Conservation (phyloP, 2,888 invertebrate genomes). For the Biston betularia region DNA sequence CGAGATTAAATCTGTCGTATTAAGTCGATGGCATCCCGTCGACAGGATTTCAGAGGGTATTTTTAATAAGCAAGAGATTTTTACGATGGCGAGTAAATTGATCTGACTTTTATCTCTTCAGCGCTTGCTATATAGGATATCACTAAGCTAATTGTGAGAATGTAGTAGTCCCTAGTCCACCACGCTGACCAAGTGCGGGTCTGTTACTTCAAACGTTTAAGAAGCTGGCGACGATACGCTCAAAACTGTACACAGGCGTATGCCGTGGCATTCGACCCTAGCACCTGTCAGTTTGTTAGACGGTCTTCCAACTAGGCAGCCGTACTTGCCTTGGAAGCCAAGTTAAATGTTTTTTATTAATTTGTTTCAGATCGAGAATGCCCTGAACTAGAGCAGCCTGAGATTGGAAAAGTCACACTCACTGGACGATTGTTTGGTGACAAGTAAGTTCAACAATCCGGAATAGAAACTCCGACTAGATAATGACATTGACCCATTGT, state of each 20-base stretch:
- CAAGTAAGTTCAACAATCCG: constrained; percentile 64
- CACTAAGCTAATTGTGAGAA: neutral
- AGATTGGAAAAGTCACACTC: constrained; percentile 91
- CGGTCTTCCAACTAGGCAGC: too few relatives aligned
- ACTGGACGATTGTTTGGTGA: constrained; percentile 94
- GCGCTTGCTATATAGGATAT: neutral
- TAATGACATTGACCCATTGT: too few relatives aligned
- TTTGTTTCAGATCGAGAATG: constrained; percentile 92
- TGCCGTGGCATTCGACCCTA: too few relatives aligned
- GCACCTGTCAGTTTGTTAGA: too few relatives aligned
- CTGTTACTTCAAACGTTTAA: too few relatives aligned
- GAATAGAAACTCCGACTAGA: neutral
- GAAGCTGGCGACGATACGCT: too few relatives aligned
- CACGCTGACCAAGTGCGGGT: neutral
- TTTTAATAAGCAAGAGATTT: constrained; percentile 26
- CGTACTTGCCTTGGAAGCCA: too few relatives aligned
- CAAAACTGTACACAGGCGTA: too few relatives aligned
- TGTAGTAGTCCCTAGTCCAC: too few relatives aligned
- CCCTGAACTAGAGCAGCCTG: constrained; percentile 91
- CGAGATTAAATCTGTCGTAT: constrained; percentile 27
- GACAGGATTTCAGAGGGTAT: constrained; percentile 8
- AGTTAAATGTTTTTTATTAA: too few relatives aligned
- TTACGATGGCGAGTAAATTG: constrained; percentile 16
- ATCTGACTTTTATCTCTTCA: constrained; percentile 26
- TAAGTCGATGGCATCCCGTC: constrained; percentile 19